These are phyloP conservation scores for Nemotelus nigrinus DNA, from an alignment of 2,888 invertebrate species.

Conservation along the genomic window DNA sequence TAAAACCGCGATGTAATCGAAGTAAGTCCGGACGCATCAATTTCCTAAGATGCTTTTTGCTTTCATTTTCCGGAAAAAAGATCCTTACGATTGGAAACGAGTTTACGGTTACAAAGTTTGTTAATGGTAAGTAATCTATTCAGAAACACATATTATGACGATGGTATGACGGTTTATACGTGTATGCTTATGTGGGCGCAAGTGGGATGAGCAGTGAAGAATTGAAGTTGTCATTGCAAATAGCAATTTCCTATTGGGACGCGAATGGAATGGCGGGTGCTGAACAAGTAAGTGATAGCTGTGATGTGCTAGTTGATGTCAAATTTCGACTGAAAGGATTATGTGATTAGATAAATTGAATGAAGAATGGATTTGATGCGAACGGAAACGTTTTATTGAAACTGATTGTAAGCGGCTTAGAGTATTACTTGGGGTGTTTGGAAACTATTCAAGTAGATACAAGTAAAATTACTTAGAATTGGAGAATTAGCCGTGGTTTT, in stretches of 20 bases:
- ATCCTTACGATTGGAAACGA: constrained; percentile 4
- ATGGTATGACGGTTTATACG: neutral
- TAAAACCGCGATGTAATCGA: constrained; percentile 2
- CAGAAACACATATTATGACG: neutral
- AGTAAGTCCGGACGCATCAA: constrained; percentile 23
- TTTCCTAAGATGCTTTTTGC: neutral
- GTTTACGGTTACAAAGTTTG: constrained; percentile 21
- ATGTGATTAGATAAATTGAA: neutral
- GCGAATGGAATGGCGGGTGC: neutral
- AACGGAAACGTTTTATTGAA: neutral
- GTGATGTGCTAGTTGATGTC: neutral
- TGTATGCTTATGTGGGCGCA: too few relatives aligned
- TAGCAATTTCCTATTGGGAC: neutral
- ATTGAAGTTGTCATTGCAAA: constrained; percentile 17
- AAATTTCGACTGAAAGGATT: neutral
- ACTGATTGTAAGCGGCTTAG: too few relatives aligned
- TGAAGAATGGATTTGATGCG: neutral
- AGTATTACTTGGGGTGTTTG: too few relatives aligned
- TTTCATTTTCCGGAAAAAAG: neutral
- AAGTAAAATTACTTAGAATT: too few relatives aligned
- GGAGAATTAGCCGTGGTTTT: too few relatives aligned
- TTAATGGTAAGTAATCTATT: constrained; percentile 27
- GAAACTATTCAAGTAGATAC: too few relatives aligned
- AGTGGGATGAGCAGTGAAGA: constrained; percentile 15
- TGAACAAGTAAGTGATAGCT: neutral